Base-by-base conservation (phyloP, 2,888 invertebrate species). In the Eristalinus aeneus region DNA sequence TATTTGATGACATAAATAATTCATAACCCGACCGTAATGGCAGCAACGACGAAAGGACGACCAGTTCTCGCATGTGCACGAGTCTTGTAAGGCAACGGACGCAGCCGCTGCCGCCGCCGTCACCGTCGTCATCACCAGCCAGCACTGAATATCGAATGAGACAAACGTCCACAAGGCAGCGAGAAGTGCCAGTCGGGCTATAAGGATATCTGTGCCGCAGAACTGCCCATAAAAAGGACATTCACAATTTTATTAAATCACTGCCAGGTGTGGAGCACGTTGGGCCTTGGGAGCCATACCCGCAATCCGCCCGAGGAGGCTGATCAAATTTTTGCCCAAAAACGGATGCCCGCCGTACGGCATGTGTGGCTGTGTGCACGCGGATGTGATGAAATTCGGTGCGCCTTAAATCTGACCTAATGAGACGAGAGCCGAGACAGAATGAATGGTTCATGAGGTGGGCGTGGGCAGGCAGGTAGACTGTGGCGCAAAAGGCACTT, bases 1-100 rank as follows among this genome's bases (percentile, higher is more conserved):
- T 86, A 86, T 82, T 86, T 86, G 86, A 86, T 86, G 71, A 71
- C 27, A 86, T 86, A 86, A 86, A 86, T 86, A 86, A 86, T 86
- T 86, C 86, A 86, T 86, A 86, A 86, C 74, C 86, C 86, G 65
- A 81, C 77, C 69, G 69, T 65, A 81, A 71, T 65, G 60, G 56
- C 58, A 61, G 58, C 10, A 31, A 67, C 32, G 16, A 54, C 36
- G 32, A 69, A 72, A 65, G 60, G 36, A 34, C 23, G 34, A 56
- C 31, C 46, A 39, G 39, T 20, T 16, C 46, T 46, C 46, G 16
- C n/a, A 46, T 46, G 16, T 16, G 46, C 46, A 46, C 46, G 72
- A 80, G 80, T 34, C 80, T 56, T 63, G 65, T 72, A 80, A 72
- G 72, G 80, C 80, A 68, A 71, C 80, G 58, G 16, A 63, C 61